phyloP scores from a whole-genome alignment of 1,140 invertebrate genomes.

The Neodiprion lecontei region DNA sequence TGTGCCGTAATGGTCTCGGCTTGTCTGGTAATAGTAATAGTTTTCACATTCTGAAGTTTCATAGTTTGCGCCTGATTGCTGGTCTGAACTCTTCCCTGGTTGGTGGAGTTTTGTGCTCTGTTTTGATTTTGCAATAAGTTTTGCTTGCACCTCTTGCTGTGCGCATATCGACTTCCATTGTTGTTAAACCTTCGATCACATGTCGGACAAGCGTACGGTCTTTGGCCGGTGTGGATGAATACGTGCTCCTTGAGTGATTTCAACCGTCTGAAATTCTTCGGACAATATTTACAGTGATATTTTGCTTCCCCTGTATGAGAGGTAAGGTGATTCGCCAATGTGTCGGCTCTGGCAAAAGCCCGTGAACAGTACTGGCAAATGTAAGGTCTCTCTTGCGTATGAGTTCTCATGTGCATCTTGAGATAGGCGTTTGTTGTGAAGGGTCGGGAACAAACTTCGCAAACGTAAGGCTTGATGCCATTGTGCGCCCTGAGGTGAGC shows the following conservation, averaged over 20 bases:
- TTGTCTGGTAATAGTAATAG: slow-evolving; percentile 54
- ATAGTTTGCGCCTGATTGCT: slow-evolving; percentile 42
- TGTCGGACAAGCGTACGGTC: slow-evolving; percentile 62
- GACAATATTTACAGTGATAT: slow-evolving; percentile 70
- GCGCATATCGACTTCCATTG: slow-evolving; percentile 59
- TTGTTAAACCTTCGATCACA: slow-evolving; percentile 59
- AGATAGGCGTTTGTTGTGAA: slow-evolving; percentile 62
- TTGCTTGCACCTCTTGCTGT: slow-evolving; percentile 58
- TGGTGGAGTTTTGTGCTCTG: slow-evolving; percentile 27
- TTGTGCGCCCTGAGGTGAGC: slow-evolving; percentile 68
- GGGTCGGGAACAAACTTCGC: slow-evolving; percentile 69
- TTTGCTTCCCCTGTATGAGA: slow-evolving; percentile 69
- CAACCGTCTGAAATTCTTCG: slow-evolving; percentile 68
- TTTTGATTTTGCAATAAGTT: slow-evolving; percentile 47
- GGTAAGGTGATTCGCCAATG: slow-evolving; percentile 60
- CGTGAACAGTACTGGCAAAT: slow-evolving; percentile 65
- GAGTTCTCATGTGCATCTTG: slow-evolving; percentile 63
- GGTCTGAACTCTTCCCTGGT: slow-evolving; percentile 23
- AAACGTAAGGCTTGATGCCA: slow-evolving; percentile 71
- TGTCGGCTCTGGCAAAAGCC: slow-evolving; percentile 59
- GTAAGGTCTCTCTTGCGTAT: slow-evolving; percentile 67
- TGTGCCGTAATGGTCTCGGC: slow-evolving; percentile 38
- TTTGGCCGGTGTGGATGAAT: slow-evolving; percentile 67
- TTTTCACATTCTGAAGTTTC: slow-evolving; percentile 56
- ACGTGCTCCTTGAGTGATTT: slow-evolving; percentile 69